phyloP scores from a whole-genome alignment of 2,888 invertebrate genomes.

The Microplitis manilae region DNA sequence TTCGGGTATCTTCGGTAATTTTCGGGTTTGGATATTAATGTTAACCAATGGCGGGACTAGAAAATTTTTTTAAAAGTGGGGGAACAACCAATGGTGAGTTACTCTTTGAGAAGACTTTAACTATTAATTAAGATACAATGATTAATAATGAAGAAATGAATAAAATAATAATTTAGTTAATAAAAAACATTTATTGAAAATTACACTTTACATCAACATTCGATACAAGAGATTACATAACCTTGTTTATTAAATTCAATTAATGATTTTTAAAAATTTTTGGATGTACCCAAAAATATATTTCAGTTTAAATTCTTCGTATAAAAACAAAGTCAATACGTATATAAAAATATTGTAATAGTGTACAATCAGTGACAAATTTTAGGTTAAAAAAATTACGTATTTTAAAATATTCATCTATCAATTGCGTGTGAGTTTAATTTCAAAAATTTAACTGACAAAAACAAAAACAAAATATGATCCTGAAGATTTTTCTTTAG shows the following conservation, averaged over 20 bases:
- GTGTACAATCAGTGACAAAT: neutral
- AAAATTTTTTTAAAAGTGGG: too few relatives aligned
- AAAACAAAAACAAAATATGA: neutral
- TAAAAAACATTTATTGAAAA: constrained; percentile 62
- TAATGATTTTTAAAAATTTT: neutral
- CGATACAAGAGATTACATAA: constrained; percentile 56
- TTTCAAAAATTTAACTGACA: neutral
- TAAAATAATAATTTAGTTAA: neutral
- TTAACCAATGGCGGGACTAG: too few relatives aligned
- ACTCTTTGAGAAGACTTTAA: too few relatives aligned
- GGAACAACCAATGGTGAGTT: too few relatives aligned
- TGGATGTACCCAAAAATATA: neutral
- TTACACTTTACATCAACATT: constrained; percentile 61
- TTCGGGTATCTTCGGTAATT: too few relatives aligned
- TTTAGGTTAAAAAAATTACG: too few relatives aligned
- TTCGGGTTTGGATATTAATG: too few relatives aligned
- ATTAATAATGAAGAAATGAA: neutral
- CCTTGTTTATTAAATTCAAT: constrained; percentile 8
- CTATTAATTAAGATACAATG: too few relatives aligned
- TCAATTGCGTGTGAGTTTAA: neutral
- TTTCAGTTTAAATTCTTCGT: neutral
- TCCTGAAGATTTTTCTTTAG: too few relatives aligned
- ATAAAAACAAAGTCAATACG: neutral
- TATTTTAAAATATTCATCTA: neutral
- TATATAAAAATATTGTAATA: neutral